Conservation (phyloP, 35 echinoderm and acorn worm species). For the Amphiura filiformis region DNA sequence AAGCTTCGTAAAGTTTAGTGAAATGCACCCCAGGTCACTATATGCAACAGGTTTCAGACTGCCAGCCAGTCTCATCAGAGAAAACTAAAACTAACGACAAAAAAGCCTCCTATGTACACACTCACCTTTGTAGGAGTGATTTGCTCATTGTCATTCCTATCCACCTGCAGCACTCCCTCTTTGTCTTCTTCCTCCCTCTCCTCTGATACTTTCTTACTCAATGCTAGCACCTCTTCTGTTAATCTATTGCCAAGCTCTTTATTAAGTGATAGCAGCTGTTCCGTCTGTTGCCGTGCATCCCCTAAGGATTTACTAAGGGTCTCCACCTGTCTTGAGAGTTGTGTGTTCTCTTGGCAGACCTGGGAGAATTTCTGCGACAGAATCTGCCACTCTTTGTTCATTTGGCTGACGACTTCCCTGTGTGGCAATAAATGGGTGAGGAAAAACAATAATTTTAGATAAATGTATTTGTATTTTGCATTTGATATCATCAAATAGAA, state of each 20-base stretch:
- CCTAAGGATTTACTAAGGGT: conserved; percentile 35
- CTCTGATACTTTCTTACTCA: background rate
- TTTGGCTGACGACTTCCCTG: conserved; percentile 82
- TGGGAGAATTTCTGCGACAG: conserved; percentile 80
- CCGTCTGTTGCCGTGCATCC: conserved; percentile 28
- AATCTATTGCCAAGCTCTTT: conserved; percentile 30
- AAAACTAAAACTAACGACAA: too few relatives aligned
- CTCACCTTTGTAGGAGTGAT: background rate
- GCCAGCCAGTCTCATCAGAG: too few relatives aligned
- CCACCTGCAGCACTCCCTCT: conserved; percentile 18
- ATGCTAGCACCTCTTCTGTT: conserved; percentile 15
- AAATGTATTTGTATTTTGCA: background rate
- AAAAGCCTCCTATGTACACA: too few relatives aligned
- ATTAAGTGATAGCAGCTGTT: conserved; percentile 4
- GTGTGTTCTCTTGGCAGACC: conserved; percentile 70
- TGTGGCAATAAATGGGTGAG: background rate
- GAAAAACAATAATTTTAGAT: too few relatives aligned
- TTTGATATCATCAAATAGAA: background rate
- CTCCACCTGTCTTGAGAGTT: conserved; percentile 47
- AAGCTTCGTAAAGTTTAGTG: too few relatives aligned
- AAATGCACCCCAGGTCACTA: too few relatives aligned
- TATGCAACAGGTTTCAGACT: too few relatives aligned
- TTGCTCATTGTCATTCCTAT: conserved; percentile 31
- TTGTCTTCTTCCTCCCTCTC: conserved; percentile 26
- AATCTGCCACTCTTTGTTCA: conserved; percentile 91